Evolutionary conservation across 2,888 invertebrate species (phyloP), one percentile per base, ranked within the genome.

Genomic region (Andrena bucephala): DNA sequence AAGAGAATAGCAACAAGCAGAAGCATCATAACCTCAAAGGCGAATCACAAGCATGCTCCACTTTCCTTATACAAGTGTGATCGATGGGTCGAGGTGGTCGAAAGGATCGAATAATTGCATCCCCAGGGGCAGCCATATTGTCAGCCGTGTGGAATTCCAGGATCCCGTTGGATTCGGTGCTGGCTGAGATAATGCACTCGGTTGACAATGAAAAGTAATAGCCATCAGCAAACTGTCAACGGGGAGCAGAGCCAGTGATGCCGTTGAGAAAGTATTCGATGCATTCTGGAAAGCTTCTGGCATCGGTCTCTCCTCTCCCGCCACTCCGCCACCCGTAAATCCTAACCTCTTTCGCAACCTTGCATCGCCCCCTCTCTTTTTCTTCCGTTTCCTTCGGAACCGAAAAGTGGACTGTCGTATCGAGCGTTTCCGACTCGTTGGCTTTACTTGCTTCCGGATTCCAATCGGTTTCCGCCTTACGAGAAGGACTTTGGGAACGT

Each of bases 341-440:
- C 27, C 71, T 72, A 63, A 62, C 60, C 54, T 54, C 52, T 66
- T 77, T 65, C 68, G n/a, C 33, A 54, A 42, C 70, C 73, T 62
- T 70, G 62, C 78, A 16, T 52, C 59, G 52, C 57, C 54, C 24
- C 75, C 68, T 31, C 36, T 48, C 62, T 59, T 71, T 68, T 71
- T 74, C 68, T 54, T 57, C 65, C 57, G 57, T 52, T 74, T 27
- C 68, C 42, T 73, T 67, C 31, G 59, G 66, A 54, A 68, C 66
- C 77, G 83, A 83, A 84, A 81, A 78, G 77, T 68, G 77, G 79
- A 77, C 75, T 79, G 76, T 73, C 84, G 89, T 90, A 90, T 88
- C 88, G 85, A 89, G 62, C 85, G 85, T 86, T 90, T 85, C 82
- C 83, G 88, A 83, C 73, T 87, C 81, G 79, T 81, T 83, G 90